These are phyloP conservation scores for Anarrhichthys ocellatus DNA, from an alignment of 2,113 vertebrate genomes.

Conservation along the genomic window DNA sequence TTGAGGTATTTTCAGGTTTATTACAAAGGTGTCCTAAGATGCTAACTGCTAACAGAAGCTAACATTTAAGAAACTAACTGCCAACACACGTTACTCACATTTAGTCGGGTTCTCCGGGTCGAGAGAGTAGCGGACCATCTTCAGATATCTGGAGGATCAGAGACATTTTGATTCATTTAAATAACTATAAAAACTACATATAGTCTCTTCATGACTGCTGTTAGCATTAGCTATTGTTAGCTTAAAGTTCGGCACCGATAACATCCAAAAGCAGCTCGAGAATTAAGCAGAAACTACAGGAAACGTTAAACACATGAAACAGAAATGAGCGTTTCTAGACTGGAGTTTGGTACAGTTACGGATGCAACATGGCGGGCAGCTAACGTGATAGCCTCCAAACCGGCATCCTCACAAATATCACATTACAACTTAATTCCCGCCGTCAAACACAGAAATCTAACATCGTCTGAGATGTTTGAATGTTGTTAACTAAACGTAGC, in stretches of 20 bases:
- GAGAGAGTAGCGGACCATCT: slow-evolving; percentile 98
- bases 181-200: neutral
- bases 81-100: slow-evolving; percentile 84
- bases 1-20: slow-evolving; percentile 60
- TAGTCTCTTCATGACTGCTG: neutral
- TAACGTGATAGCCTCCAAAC: neutral
- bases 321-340: accelerated
- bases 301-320: neutral
- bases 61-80: slow-evolving; percentile 42
- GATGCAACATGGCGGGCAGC: slow-evolving; percentile 68
- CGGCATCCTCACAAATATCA: neutral
- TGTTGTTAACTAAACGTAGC: accelerated
- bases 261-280: neutral
- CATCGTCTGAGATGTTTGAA: accelerated
- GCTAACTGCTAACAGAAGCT: neutral
- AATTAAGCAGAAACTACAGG: neutral
- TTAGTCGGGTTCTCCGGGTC: slow-evolving; percentile 99
- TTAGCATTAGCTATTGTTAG: neutral
- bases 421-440: accelerated
- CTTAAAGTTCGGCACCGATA: neutral
- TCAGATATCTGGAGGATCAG: slow-evolving; percentile 69
- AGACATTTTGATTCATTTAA: neutral
- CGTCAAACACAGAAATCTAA: neutral
- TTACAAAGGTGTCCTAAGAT: slow-evolving; percentile 85
- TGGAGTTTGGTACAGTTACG: accelerated